phyloP scores from a whole-genome alignment of 2,888 invertebrate genomes.

The Catonia carolina region DNA sequence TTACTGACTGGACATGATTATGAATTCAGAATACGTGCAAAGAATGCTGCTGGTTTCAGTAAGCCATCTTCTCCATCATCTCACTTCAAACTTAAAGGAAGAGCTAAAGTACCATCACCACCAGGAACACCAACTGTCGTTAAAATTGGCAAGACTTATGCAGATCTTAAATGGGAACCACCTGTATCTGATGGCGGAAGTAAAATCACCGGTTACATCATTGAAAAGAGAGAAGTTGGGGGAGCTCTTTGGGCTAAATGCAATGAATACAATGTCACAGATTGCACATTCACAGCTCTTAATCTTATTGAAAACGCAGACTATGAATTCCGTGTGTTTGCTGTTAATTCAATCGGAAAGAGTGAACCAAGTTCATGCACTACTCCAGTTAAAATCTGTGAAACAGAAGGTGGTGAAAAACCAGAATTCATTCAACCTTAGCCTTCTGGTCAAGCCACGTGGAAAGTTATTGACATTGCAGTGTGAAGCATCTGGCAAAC shows the following conservation, averaged over 20 bases:
- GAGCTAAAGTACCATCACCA: slow-evolving; percentile 72
- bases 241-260: slow-evolving; percentile 78
- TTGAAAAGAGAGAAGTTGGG: slow-evolving; percentile 84
- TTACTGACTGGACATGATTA: slow-evolving; percentile 86
- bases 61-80: slow-evolving; percentile 81
- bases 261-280: slow-evolving; percentile 86
- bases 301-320: slow-evolving; percentile 85
- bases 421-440: slow-evolving; percentile 83
- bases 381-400: slow-evolving; percentile 84
- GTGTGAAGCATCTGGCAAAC: slow-evolving; percentile 86
- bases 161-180: slow-evolving; percentile 89
- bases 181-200: slow-evolving; percentile 88
- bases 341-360: slow-evolving; percentile 86
- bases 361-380: slow-evolving; percentile 87
- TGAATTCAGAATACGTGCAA: slow-evolving; percentile 95
- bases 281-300: slow-evolving; percentile 77
- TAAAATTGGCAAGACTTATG: slow-evolving; percentile 85
- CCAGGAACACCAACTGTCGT: slow-evolving; percentile 82
- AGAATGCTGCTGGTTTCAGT: slow-evolving; percentile 95
- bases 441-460: slow-evolving; percentile 59
- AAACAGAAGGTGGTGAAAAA: slow-evolving; percentile 81
- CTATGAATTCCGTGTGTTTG: slow-evolving; percentile 93
- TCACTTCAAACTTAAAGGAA: slow-evolving; percentile 79
- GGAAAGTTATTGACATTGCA: slow-evolving; percentile 75
- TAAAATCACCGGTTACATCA: slow-evolving; percentile 85